A percentile compares a stretch with the other conserved stretches of the same genome.
Evolutionary conservation across 2,113 vertebrate species (phyloP).

Genomic region (Brachypodius melanocephalos): DNA sequence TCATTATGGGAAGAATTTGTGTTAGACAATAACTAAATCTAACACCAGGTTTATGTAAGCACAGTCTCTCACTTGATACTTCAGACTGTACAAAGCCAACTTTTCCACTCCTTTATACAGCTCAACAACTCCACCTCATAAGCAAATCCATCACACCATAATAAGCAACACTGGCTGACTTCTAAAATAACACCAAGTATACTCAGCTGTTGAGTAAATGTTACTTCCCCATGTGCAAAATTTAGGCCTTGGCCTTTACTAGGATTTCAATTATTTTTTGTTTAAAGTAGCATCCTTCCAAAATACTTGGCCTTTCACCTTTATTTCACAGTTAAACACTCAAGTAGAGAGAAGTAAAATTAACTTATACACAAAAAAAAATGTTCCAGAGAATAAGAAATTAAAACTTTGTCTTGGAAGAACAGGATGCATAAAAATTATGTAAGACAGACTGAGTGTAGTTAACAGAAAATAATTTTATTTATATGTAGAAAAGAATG

Average conservation of each 20-base stretch:
- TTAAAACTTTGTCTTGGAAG: background rate
- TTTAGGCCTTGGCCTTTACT: background rate
- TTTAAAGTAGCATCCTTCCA: background rate
- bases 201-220: background rate
- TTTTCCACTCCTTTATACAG: background rate
- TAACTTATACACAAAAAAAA: background rate
- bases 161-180: background rate
- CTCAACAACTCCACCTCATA: background rate
- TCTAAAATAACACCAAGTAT: background rate
- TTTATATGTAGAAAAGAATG: background rate
- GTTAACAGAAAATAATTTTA: background rate
- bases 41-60: background rate
- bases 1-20: background rate
- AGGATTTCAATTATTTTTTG: background rate
- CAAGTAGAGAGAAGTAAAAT: background rate
- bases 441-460: background rate
- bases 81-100: background rate
- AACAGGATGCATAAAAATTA: background rate
- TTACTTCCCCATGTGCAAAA: background rate
- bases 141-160: background rate
- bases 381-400: background rate
- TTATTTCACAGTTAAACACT: background rate
- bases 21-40: background rate
- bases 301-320: background rate
- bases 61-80: background rate